phyloP scores from a whole-genome alignment of 2,113 vertebrate genomes.

The Pedionomus torquatus region DNA sequence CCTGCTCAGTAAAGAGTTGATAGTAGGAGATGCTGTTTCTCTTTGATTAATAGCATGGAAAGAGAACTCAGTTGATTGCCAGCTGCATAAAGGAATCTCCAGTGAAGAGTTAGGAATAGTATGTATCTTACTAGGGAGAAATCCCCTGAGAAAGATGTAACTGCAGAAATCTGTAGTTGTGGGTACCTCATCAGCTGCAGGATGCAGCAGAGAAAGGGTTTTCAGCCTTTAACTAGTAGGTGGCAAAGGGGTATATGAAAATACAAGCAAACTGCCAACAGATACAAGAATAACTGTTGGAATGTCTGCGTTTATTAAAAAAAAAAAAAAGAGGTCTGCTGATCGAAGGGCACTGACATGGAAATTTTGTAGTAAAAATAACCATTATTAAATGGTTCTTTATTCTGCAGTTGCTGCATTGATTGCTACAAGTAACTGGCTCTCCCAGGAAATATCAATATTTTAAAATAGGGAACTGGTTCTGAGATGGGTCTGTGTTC shows the following conservation, averaged over 20 bases:
- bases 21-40: neutral
- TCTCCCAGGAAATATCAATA: neutral
- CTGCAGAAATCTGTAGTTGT: neutral
- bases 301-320: neutral
- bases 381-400: neutral
- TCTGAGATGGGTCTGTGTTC: neutral
- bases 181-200: neutral
- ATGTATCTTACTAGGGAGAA: rapidly evolving
- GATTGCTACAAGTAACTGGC: neutral
- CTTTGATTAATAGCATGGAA: neutral
- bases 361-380: neutral
- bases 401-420: neutral
- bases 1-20: neutral
- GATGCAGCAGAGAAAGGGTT: neutral
- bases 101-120: neutral
- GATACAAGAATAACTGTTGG: neutral
- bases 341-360: neutral
- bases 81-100: neutral
- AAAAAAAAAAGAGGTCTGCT: neutral
- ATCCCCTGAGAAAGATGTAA: neutral
- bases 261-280: neutral
- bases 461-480: neutral
- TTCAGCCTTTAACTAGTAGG: neutral
- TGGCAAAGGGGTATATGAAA: rapidly evolving
- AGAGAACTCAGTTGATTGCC: neutral